phyloP scores from a whole-genome alignment of 2,113 vertebrate genomes.

The Odontophorus gujanensis region DNA sequence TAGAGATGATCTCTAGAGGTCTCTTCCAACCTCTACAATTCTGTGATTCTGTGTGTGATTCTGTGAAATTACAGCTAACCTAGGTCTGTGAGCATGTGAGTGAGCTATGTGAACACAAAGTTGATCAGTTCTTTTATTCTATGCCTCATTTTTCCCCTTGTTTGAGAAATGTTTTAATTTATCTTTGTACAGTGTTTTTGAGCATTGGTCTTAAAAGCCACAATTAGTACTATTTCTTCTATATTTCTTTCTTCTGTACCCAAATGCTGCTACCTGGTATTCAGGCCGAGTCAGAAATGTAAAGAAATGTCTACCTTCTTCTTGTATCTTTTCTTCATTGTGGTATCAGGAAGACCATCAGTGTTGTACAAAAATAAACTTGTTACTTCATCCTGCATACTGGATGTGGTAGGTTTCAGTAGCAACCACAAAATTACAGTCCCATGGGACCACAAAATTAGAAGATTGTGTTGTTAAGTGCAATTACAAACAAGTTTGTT shows the following conservation, averaged over 20 bases:
- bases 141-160: not conserved
- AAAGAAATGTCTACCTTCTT: not conserved
- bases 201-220: not conserved
- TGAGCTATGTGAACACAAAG: not conserved
- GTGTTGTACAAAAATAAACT: constrained; percentile 29
- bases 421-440: not conserved
- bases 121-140: not conserved
- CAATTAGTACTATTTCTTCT: not conserved
- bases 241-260: not conserved
- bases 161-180: not conserved
- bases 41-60: no score
- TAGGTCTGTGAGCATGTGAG: not conserved
- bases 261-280: constrained; percentile 10
- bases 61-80: not conserved
- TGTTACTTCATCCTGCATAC: constrained; percentile 9
- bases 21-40: no score
- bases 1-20: no score
- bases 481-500: not conserved
- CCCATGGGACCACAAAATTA: not conserved
- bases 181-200: not conserved
- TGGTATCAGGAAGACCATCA: not conserved
- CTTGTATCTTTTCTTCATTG: constrained; percentile 3
- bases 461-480: not conserved
- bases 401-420: not conserved
- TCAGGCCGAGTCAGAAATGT: constrained; percentile 5